Conservation (phyloP, 2,888 invertebrate genomes). For the Balanococcus diminutus region DNA sequence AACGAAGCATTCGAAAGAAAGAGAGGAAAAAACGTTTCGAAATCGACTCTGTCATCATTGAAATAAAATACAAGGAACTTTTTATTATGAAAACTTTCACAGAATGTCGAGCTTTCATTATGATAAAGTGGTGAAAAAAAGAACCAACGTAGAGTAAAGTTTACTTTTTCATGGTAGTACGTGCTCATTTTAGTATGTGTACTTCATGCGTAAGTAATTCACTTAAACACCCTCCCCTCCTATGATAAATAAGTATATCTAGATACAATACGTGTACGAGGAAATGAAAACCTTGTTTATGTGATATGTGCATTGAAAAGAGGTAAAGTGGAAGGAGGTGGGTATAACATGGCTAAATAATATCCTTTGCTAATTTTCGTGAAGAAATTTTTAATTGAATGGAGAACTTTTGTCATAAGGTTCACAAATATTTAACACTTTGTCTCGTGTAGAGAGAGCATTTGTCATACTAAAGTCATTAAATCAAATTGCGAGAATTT, state of each 20-base stretch:
- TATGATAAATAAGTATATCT: too few species aligned
- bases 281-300: neutral
- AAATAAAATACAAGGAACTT: neutral
- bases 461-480: too few species aligned
- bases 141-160: neutral
- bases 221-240: neutral
- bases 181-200: neutral
- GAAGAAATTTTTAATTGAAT: too few species aligned
- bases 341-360: too few species aligned
- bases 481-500: too few species aligned
- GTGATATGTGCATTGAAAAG: neutral
- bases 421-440: too few species aligned
- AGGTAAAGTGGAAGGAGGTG: neutral
- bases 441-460: too few species aligned
- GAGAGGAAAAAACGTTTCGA: neutral
- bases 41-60: neutral
- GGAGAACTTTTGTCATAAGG: too few species aligned
- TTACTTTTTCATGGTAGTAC: neutral
- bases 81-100: neutral
- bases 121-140: neutral
- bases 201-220: neutral
- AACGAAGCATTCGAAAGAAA: neutral
- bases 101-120: neutral
- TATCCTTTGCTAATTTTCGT: too few species aligned
- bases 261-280: too few species aligned